Evolutionary conservation across 2,797 vertebrate species (phyloP).

Genomic region (Nyctalus aviator): DNA sequence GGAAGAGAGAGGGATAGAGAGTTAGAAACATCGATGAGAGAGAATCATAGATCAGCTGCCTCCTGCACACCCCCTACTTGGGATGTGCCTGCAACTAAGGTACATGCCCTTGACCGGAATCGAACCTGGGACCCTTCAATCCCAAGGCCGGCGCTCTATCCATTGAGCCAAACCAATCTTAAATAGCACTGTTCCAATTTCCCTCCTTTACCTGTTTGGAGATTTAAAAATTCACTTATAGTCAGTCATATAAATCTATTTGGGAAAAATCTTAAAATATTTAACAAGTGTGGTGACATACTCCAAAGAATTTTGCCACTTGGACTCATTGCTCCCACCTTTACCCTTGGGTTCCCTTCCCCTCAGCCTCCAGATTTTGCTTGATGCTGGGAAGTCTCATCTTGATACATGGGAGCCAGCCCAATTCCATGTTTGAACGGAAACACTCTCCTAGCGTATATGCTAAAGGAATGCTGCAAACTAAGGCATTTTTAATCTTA

Average conservation of each 20-base stretch:
- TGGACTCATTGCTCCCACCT: not conserved
- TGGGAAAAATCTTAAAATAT: not conserved
- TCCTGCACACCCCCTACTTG: too few relatives aligned
- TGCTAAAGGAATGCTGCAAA: not conserved
- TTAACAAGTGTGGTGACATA: not conserved
- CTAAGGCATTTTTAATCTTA: not conserved
- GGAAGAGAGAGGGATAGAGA: too few relatives aligned
- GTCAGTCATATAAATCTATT: not conserved
- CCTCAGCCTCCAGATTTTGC: not conserved
- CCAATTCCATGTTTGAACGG: accelerated
- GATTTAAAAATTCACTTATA: constrained; percentile 17
- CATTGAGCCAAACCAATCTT: too few relatives aligned
- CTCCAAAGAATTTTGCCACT: not conserved
- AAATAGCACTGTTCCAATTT: not conserved
- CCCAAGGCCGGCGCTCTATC: too few relatives aligned
- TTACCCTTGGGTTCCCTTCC: not conserved
- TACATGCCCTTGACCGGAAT: too few relatives aligned
- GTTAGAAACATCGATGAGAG: too few relatives aligned
- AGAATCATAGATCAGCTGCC: too few relatives aligned
- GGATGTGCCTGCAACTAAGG: too few relatives aligned
- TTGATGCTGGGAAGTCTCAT: not conserved
- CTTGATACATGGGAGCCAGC: not conserved
- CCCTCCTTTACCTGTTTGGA: not conserved
- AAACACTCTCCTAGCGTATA: not conserved
- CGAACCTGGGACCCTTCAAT: too few relatives aligned